A percentile compares a stretch with the other conserved stretches of the same genome.
Evolutionary conservation across 2,113 vertebrate genomes (phyloP).

Genomic region (Sturnus vulgaris): DNA sequence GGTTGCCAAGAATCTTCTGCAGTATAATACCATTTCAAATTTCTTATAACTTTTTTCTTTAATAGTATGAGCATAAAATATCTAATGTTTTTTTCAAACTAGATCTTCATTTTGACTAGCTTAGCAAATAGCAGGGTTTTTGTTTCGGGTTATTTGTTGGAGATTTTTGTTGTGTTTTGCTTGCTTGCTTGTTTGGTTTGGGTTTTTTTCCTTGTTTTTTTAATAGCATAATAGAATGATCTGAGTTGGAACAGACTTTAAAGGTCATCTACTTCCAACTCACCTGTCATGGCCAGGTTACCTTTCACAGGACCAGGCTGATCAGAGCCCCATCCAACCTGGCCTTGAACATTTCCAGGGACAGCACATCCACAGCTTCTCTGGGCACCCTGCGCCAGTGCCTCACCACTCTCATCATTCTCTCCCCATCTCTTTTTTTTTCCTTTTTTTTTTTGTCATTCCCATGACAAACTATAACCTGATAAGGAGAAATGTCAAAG

Average conservation of each 20-base stretch:
- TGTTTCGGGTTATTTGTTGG: background rate
- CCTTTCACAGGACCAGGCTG: background rate
- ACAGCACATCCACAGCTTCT: background rate
- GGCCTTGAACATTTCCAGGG: background rate
- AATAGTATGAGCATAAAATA: background rate
- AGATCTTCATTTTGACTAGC: background rate
- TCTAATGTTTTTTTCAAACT: background rate
- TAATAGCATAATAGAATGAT: background rate
- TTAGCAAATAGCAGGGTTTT: fast-evolving
- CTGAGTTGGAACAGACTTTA: fast-evolving
- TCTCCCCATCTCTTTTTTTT: fast-evolving
- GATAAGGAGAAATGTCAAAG: background rate
- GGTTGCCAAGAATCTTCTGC: constrained; percentile 6
- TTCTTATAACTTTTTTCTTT: background rate
- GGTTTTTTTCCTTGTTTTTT: background rate
- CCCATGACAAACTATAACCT: background rate
- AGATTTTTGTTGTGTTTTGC: background rate
- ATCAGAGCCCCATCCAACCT: background rate
- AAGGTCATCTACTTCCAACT: background rate
- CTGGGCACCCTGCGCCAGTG: too few relatives aligned
- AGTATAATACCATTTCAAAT: background rate
- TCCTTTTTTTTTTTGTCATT: background rate
- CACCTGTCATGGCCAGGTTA: too few relatives aligned
- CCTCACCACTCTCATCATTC: background rate
- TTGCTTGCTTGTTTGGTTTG: background rate